These are phyloP conservation scores for Strigamia crassipes DNA, from an alignment of 2,888 invertebrate genomes.

Conservation along the genomic window DNA sequence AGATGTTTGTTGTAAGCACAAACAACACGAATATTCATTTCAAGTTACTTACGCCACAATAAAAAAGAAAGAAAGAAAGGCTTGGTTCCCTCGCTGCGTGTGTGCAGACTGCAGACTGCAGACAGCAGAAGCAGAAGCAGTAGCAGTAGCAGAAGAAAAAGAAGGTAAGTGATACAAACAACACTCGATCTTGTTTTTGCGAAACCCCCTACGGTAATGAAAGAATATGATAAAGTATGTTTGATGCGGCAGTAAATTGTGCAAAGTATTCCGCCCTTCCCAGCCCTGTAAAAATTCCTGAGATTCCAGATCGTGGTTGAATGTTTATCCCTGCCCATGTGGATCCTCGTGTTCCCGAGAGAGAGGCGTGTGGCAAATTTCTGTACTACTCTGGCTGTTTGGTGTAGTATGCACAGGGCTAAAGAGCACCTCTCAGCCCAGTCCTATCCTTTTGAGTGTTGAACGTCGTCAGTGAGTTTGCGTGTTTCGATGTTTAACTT, in stretches of 20 bases:
- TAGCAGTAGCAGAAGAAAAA: background rate
- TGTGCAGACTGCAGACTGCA: too few relatives aligned
- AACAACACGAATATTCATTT: constrained; percentile 25
- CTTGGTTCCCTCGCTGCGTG: background rate
- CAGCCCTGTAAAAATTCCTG: background rate
- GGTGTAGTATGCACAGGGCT: constrained; percentile 42
- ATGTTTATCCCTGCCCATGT: constrained; percentile 20
- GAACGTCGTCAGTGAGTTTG: constrained; percentile 49
- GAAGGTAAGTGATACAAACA: background rate
- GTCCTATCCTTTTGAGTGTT: constrained; percentile 46
- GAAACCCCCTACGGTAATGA: too few relatives aligned
- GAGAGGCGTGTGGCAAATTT: constrained; percentile 36
- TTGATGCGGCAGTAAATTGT: too few relatives aligned
- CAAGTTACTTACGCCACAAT: background rate
- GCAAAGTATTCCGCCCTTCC: background rate
- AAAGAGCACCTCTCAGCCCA: constrained; percentile 41
- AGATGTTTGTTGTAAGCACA: constrained; percentile 23
- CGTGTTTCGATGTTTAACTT: constrained; percentile 49
- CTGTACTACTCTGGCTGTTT: constrained; percentile 38
- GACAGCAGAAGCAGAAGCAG: background rate
- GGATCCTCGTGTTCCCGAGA: constrained; percentile 28
- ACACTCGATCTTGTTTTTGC: background rate
- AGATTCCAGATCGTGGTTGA: constrained; percentile 38
- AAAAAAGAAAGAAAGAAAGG: background rate
- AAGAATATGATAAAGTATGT: too few relatives aligned